Percentiles rank a stretch among this genome's conserved stretches.
Conservation (phyloP, 2,113 vertebrate genomes). For the Tetrax tetrax region DNA sequence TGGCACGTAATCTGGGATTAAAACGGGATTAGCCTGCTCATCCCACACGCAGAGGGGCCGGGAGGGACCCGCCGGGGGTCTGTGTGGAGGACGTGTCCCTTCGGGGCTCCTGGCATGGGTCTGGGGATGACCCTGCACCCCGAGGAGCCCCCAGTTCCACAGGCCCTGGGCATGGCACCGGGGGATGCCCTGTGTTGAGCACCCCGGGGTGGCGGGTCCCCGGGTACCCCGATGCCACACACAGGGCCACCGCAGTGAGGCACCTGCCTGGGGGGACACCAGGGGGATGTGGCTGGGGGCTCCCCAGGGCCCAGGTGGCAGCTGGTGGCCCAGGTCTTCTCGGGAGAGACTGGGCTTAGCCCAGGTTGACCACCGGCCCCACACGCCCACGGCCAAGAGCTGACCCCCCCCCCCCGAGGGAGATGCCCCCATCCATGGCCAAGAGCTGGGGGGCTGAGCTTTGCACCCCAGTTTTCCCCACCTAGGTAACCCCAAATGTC, state of each 20-base stretch:
- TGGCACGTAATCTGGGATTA: slow-evolving; percentile 32
- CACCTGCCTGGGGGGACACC: rapidly evolving
- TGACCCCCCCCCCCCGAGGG: neutral
- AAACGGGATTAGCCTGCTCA: slow-evolving; percentile 58
- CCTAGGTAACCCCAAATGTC: rapidly evolving
- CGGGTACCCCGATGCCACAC: rapidly evolving
- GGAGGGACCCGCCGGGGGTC: neutral
- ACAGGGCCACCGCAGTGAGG: rapidly evolving
- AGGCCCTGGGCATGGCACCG: rapidly evolving
- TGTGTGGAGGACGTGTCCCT: neutral
- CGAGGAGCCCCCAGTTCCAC: too few species aligned
- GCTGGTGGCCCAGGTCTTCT: neutral
- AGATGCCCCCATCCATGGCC: rapidly evolving
- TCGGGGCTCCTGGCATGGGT: rapidly evolving
- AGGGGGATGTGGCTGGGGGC: neutral
- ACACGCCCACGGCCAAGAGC: neutral
- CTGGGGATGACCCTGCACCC: rapidly evolving
- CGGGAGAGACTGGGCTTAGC: neutral
- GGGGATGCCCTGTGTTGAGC: rapidly evolving
- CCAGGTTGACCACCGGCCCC: neutral
- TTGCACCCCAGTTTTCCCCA: neutral
- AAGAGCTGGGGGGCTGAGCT: neutral
- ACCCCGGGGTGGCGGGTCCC: rapidly evolving
- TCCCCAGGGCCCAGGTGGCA: neutral
- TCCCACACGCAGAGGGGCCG: neutral